Evolutionary conservation across 2,797 vertebrate species (phyloP).

Genomic region (Notamacropus eugenii): DNA sequence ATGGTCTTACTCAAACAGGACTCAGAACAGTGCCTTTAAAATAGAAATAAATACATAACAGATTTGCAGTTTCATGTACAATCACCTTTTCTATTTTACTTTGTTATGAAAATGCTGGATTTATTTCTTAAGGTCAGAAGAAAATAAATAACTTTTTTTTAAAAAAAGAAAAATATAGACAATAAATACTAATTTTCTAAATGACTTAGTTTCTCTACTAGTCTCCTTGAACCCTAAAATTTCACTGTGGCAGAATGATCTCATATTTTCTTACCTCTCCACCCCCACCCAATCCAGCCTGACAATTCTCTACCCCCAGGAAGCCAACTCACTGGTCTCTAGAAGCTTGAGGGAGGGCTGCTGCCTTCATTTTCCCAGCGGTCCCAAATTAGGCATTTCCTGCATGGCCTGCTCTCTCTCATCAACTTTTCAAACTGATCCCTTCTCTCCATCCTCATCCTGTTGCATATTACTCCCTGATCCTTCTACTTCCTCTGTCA

Average conservation of each 20-base stretch:
- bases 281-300: neutral
- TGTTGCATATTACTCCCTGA: conserved; percentile 32
- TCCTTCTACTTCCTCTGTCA: conserved; percentile 25
- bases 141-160: neutral
- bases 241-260: neutral
- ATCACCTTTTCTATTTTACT: neutral
- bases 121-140: neutral
- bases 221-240: neutral
- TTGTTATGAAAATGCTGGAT: neutral
- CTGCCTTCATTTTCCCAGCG: neutral
- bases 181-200: neutral
- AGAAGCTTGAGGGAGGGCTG: neutral
- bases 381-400: neutral
- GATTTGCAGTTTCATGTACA: neutral
- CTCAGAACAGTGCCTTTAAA: neutral
- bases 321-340: neutral
- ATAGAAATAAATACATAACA: neutral
- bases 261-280: neutral
- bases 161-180: neutral
- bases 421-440: neutral
- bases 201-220: neutral
- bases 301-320: neutral
- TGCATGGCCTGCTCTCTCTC: neutral
- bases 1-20: neutral
- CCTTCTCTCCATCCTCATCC: neutral